These are phyloP conservation scores for Metridium senile DNA, from an alignment of 92 coral and sea anemone genomes.

Conservation along the genomic window DNA sequence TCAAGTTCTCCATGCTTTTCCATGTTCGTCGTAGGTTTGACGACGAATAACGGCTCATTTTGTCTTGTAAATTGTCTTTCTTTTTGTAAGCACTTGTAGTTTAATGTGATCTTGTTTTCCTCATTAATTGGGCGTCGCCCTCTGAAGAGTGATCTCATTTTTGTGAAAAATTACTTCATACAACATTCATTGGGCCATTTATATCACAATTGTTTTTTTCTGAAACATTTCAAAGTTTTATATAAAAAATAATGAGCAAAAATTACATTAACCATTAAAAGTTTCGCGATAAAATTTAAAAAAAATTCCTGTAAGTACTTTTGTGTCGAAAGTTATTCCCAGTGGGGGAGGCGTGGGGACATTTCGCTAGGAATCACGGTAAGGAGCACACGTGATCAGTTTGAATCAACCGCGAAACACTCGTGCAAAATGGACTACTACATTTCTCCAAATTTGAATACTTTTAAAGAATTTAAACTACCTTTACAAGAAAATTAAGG, in stretches of 20 bases:
- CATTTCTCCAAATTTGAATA: background rate
- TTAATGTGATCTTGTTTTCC: background rate
- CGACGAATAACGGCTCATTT: slow-evolving; percentile 20
- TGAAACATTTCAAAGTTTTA: background rate
- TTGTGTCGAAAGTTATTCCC: too few species aligned
- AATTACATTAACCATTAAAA: too few species aligned
- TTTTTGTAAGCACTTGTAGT: too few species aligned
- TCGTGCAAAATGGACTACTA: background rate
- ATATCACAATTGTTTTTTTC: too few species aligned
- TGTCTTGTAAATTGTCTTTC: too few species aligned
- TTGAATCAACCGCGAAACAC: slow-evolving; percentile 4
- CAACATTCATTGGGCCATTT: background rate
- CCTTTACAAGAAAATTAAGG: background rate
- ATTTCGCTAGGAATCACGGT: slow-evolving; percentile 7
- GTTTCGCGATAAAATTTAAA: too few species aligned
- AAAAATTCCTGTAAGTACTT: too few species aligned
- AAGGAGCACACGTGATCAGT: background rate
- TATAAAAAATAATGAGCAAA: too few species aligned
- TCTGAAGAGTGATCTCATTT: background rate
- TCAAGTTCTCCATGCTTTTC: slow-evolving; percentile 82
- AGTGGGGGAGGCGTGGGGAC: background rate
- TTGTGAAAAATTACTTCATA: background rate
- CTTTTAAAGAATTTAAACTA: background rate
- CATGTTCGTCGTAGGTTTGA: slow-evolving; percentile 65
- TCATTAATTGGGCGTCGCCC: background rate